phyloP scores from a whole-genome alignment of 2,113 vertebrate genomes.

The Tringa solitaria region DNA sequence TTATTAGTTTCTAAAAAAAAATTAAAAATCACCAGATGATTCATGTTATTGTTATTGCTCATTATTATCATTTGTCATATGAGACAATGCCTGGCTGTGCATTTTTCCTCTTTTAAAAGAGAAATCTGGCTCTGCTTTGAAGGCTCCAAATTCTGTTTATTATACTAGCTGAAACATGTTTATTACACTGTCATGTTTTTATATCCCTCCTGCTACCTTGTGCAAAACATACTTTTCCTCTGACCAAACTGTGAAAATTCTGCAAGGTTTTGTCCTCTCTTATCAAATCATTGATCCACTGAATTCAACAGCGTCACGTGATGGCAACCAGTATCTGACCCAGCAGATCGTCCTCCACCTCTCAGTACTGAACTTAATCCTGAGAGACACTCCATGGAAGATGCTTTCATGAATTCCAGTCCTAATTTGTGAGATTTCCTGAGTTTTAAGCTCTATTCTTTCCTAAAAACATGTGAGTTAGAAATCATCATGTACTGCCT shows the following conservation, averaged over 20 bases:
- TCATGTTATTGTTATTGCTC: slow-evolving; percentile 34
- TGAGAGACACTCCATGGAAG: background rate
- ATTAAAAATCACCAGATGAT: background rate
- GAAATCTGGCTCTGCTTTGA: background rate
- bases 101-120: slow-evolving; percentile 20
- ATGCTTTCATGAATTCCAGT: background rate
- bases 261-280: background rate
- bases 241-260: slow-evolving; percentile 9
- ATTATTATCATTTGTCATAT: slow-evolving; percentile 48
- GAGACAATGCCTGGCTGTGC: slow-evolving; percentile 27
- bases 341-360: background rate
- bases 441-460: background rate
- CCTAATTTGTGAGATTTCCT: background rate
- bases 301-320: background rate
- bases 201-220: slow-evolving; percentile 10
- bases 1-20: background rate
- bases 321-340: background rate
- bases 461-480: background rate
- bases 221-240: slow-evolving; percentile 32
- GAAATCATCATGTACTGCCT: background rate
- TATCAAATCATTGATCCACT: background rate
- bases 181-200: slow-evolving; percentile 32
- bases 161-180: slow-evolving; percentile 31
- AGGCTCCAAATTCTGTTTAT: slow-evolving; percentile 29
- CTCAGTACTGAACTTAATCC: background rate